Evolutionary conservation across 2,888 invertebrate genomes (phyloP), one percentile per base, ranked within the genome.

Genomic region (Oscheius sp.): DNA sequence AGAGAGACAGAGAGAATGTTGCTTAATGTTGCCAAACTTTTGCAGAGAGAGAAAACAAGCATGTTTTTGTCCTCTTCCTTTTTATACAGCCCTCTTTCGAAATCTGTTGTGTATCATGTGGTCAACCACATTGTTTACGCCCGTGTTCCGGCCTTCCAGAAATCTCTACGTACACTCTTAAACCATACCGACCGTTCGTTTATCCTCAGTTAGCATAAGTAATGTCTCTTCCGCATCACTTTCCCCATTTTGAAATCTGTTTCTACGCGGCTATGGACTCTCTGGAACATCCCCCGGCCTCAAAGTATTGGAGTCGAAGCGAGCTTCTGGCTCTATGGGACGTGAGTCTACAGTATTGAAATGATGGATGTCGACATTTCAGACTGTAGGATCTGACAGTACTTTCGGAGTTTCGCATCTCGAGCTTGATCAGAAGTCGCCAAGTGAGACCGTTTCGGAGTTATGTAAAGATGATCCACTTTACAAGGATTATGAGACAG

Each of bases 191-290:
- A 35, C 4, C 4, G 1, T 37, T 47, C 7, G 11, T 62, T 29
- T 10, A 2, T n/a, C 1, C 29, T 21, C 21, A 21, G 21, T 21
- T 21, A 32, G 7, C 33, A 29, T 42, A 10, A 62, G 48, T 21
- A 47, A 63, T 63, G 63, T 63, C 63, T 63, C 63, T 63, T 42
- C 62, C 47, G n/a, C 62, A 37, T n/a, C 47, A 63, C 29, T 29
- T 63, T 9, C 63, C 63, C 47, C 47, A n/a, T 48, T 47, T 29
- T 21, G 63, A 21, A 11, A 11, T 2, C 42, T 62, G 5, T 42
- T 63, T 63, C 33, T 47, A 33, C 32, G 58, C 5, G n/a, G 11
- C 29, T 33, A 33, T 13, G n/a, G 21, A 10, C 29, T 58, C 58
- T 7, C 5, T 21, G 11, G 33, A 11, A 11, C 4, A 58, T 21